These are phyloP conservation scores for Rhabdomys dilectus DNA, from an alignment of 2,113 vertebrate genomes.

Conservation along the genomic window DNA sequence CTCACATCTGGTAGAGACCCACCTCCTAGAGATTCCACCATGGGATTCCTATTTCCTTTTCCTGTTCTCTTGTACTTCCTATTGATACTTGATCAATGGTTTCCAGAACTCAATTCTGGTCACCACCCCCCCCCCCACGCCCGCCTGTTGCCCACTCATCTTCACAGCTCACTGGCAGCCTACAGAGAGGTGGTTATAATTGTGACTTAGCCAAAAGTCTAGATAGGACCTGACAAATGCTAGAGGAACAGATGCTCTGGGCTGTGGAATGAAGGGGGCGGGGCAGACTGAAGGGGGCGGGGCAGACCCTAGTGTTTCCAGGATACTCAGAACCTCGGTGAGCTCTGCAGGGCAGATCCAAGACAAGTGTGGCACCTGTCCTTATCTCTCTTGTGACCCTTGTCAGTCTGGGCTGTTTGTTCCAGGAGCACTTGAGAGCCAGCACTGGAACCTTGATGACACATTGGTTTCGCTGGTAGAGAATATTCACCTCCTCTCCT, in stretches of 20 bases:
- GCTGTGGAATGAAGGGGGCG: not conserved
- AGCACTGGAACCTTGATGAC: not conserved
- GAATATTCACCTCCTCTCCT: not conserved
- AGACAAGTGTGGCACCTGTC: not conserved
- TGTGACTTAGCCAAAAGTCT: not conserved
- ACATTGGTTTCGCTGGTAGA: not conserved
- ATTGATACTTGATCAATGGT: not conserved
- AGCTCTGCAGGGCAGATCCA: accelerated
- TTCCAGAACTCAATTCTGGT: not conserved
- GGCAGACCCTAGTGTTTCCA: not conserved
- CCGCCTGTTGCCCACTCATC: not conserved
- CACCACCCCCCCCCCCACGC: accelerated
- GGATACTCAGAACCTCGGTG: not conserved
- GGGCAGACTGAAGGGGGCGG: not conserved
- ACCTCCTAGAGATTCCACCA: not conserved
- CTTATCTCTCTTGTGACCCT: not conserved
- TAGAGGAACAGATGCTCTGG: not conserved
- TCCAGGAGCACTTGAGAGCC: not conserved
- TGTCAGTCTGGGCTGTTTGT: not conserved
- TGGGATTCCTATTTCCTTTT: not conserved
- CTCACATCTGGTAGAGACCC: not conserved
- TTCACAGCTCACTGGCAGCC: not conserved
- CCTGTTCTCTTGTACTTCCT: not conserved
- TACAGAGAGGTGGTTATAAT: not conserved
- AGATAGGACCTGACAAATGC: not conserved